Conservation (phyloP, 2,888 invertebrate species). For the Iphiclides podalirius region DNA sequence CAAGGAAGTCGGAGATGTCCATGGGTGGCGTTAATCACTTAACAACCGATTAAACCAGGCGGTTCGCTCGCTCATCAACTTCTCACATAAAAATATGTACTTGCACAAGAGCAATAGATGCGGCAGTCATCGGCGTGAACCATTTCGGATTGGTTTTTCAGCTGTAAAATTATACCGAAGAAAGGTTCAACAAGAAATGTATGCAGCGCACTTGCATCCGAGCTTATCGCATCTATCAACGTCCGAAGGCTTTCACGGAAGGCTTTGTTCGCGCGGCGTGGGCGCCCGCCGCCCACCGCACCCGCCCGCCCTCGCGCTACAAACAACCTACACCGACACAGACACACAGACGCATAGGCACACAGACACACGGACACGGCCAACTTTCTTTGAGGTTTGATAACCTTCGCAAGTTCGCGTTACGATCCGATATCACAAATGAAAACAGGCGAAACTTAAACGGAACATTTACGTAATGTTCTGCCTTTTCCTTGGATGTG, state of each 20-base stretch:
- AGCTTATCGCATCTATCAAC: slow-evolving; percentile 78
- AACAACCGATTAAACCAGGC: no score
- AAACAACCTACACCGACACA: slow-evolving; percentile 67
- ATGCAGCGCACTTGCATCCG: slow-evolving; percentile 78
- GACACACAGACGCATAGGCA: no score
- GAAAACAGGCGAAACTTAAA: slow-evolving; percentile 4
- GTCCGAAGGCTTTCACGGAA: slow-evolving; percentile 75
- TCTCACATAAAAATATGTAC: no score
- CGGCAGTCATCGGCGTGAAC: no score
- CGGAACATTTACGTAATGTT: no score
- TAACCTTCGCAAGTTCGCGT: slow-evolving; percentile 39
- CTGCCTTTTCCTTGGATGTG: no score
- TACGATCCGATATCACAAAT: slow-evolving; percentile 23
- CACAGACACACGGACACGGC: no score
- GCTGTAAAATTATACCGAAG: slow-evolving; percentile 46
- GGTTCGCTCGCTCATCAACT: no score
- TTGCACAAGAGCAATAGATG: no score
- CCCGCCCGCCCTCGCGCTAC: slow-evolving; percentile 44
- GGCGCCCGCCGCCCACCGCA: slow-evolving; percentile 37
- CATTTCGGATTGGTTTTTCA: no score
- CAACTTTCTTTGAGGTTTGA: slow-evolving; percentile 64
- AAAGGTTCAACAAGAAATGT: slow-evolving; percentile 72
- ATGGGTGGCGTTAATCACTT: no score
- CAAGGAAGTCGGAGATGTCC: no score
- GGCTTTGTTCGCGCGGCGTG: slow-evolving; percentile 68